A percentile compares a stretch with the other conserved stretches of the same genome.
phyloP scores from a whole-genome alignment of 2,113 vertebrate genomes.

The Pelobates fuscus region DNA sequence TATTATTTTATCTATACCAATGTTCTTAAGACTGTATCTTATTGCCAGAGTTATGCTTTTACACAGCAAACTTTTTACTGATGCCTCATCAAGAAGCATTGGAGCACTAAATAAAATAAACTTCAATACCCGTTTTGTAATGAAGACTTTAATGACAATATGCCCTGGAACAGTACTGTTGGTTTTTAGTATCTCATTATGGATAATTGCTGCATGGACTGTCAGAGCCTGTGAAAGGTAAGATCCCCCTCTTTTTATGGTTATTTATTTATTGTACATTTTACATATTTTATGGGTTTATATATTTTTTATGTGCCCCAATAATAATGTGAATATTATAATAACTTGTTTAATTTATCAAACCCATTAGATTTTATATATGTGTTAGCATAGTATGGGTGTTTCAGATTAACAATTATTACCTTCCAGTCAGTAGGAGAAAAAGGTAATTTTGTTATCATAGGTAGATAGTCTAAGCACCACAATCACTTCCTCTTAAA shows the following conservation, averaged over 20 bases:
- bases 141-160: conserved; percentile 99
- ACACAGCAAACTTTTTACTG: conserved; percentile 99
- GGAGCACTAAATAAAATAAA: conserved; percentile 99
- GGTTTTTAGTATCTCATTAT: conserved; percentile 99
- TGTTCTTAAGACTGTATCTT: conserved; percentile 98
- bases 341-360: too few species aligned
- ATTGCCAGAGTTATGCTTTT: conserved; percentile 99
- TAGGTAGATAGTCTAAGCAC: too few species aligned
- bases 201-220: conserved; percentile 99
- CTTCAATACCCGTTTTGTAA: conserved; percentile 99
- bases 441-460: too few species aligned
- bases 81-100: conserved; percentile 97
- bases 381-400: too few species aligned
- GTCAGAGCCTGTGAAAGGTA: conserved; percentile 99
- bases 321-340: too few species aligned
- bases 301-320: too few species aligned
- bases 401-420: too few species aligned
- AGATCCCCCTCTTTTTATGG: conserved; percentile 54
- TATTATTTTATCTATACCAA: conserved; percentile 99
- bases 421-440: too few species aligned
- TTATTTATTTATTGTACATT: too few species aligned
- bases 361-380: too few species aligned
- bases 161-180: conserved; percentile 97
- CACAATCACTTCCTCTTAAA: too few species aligned
- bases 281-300: too few species aligned